Evolutionary conservation across 2,888 invertebrate genomes (phyloP).

Genomic region (Sinotaia quadrata): DNA sequence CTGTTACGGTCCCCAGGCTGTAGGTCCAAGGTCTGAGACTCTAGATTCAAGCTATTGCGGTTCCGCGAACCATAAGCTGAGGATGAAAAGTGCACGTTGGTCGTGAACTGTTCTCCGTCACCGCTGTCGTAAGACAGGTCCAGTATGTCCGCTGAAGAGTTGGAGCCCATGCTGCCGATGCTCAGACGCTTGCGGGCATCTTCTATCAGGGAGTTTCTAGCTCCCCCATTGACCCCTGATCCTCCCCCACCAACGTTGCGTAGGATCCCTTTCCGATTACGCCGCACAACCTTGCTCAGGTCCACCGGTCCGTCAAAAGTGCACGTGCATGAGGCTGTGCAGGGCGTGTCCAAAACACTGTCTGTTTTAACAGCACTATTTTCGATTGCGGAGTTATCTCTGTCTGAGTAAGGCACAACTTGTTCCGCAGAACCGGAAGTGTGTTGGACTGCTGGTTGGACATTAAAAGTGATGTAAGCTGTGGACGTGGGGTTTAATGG

Average conservation of each 20-base stretch:
- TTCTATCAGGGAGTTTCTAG: slow-evolving; percentile 24
- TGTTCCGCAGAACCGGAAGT: no score
- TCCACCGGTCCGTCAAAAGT: neutral
- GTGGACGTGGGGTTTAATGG: slow-evolving; percentile 16
- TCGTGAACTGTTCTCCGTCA: slow-evolving; percentile 51
- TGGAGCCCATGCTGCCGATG: slow-evolving; percentile 65
- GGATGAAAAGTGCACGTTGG: neutral
- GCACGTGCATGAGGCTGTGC: slow-evolving; percentile 32
- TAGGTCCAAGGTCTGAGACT: neutral
- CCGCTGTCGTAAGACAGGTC: slow-evolving; percentile 69
- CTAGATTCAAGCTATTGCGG: neutral
- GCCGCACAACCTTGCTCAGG: slow-evolving; percentile 43
- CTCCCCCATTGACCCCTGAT: slow-evolving; percentile 14
- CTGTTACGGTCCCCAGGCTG: slow-evolving; percentile 21
- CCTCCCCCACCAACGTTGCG: slow-evolving; percentile 42
- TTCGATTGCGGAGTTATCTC: no score
- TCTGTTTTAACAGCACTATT: no score
- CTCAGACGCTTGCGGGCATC: slow-evolving; percentile 64
- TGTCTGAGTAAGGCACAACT: neutral
- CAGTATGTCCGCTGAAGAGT: slow-evolving; percentile 68
- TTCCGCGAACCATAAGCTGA: neutral
- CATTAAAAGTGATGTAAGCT: neutral
- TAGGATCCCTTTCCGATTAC: slow-evolving; percentile 59
- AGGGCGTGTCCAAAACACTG: slow-evolving; percentile 7
- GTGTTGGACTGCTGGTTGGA: neutral